Base-by-base conservation (phyloP, 2,113 vertebrate species). In the Ammodytes dubius region DNA sequence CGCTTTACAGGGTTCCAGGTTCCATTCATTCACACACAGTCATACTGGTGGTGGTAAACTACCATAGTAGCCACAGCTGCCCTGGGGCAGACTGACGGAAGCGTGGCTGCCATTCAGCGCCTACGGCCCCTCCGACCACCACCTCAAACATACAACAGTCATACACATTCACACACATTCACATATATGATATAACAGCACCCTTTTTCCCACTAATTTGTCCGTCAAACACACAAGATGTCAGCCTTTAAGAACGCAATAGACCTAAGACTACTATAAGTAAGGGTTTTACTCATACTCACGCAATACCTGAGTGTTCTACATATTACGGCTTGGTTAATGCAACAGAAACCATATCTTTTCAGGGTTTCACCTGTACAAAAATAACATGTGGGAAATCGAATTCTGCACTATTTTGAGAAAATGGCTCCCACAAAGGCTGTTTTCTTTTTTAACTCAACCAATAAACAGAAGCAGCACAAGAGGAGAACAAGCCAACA, bases 271-370 rank as follows among this genome's bases (percentile, higher is more conserved):
- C 39, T 12, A 49, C 7, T 56, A 3, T 45, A 43, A 37, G 7
- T 7, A 52, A 81, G 57, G 58, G 42, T 81, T 67, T 66, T 37
- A 46, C 59, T 56, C 40, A 75, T 7, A 67, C 56, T 67, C 50
- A 71, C n/a, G n/a, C 19, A n/a, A 66, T 0, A 1, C n/a, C 56
- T 61, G 7, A 14, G 7, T 17, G 53, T 14, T 53, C 35, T 12
- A 60, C 39, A 63, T 19, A 43, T 49, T 58, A 67, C 52, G 2
- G 7, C n/a, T 72, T 14, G 3, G 35, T 27, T 27, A 27, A 27
- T 27, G 27, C 27, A 27, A 27, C 27, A 27, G 27, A 27, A 27
- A 27, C 27, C 27, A 49, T 15, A 40, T 54, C 49, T 53, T n/a
- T 52, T 19, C 14, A 11, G 1, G 40, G 35, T 49, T 19, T 40